phyloP scores from a whole-genome alignment of 2,113 vertebrate species.

The Chaenogobius annularis region DNA sequence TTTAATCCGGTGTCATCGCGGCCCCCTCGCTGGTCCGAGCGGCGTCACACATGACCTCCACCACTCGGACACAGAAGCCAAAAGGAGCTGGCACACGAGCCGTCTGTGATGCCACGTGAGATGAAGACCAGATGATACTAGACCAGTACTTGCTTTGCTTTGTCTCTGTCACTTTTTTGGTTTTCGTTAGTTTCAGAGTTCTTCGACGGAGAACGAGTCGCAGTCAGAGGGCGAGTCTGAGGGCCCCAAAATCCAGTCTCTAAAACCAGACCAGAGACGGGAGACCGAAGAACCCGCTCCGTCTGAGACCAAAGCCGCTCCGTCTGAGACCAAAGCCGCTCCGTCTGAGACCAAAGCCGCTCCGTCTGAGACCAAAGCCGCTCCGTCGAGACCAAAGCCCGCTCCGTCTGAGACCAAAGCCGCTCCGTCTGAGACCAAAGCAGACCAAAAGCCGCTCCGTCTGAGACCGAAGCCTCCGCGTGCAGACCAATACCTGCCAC shows the following conservation, averaged over 20 bases:
- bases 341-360: background rate
- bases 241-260: background rate
- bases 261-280: background rate
- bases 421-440: background rate
- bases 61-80: too few relatives aligned
- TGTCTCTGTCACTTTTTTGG: too few relatives aligned
- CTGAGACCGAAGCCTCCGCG: background rate
- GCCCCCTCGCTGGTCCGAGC: too few relatives aligned
- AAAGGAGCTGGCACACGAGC: too few relatives aligned
- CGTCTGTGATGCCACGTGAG: too few relatives aligned
- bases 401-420: background rate
- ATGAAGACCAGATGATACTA: too few relatives aligned
- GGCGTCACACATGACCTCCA: too few relatives aligned
- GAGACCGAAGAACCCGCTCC: background rate
- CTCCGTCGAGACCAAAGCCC: background rate
- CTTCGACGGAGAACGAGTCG: constrained; percentile 40
- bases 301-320: background rate
- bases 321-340: background rate
- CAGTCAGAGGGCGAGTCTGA: background rate
- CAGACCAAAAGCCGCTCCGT: background rate
- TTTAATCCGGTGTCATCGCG: too few relatives aligned
- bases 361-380: background rate
- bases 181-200: background rate
- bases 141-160: too few relatives aligned
- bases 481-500: background rate